Conservation (phyloP, 2,797 vertebrate genomes). For the Hypotaenidia okinawae region DNA sequence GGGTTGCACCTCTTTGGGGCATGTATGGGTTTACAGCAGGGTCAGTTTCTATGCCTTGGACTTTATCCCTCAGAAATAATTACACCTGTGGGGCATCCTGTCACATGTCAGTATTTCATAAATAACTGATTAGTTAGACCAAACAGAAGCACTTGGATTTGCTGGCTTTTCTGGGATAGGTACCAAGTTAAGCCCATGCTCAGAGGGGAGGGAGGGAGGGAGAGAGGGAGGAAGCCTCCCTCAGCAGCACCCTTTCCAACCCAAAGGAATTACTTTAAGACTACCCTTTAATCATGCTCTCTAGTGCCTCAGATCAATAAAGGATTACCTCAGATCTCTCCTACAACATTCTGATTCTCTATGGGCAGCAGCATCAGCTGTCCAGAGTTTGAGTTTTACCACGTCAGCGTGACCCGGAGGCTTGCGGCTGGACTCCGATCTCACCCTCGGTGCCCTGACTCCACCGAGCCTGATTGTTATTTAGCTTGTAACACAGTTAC, state of each 20-base stretch:
- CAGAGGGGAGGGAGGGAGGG: not conserved
- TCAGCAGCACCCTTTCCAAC: not conserved
- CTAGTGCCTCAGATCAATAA: not conserved
- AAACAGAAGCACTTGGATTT: not conserved
- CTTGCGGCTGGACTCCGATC: rapidly evolving
- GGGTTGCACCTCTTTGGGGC: not conserved
- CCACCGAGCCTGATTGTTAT: not conserved
- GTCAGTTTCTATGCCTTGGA: not conserved
- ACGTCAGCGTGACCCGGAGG: not conserved
- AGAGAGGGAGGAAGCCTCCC: not conserved
- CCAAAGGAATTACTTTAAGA: not conserved
- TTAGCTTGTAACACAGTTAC: not conserved
- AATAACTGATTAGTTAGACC: not conserved
- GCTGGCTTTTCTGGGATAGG: not conserved
- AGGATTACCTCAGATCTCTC: not conserved
- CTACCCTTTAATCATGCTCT: not conserved
- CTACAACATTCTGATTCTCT: not conserved
- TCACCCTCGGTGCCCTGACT: not conserved
- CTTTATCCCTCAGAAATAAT: not conserved
- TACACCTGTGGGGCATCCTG: not conserved
- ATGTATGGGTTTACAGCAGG: not conserved
- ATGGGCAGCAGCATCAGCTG: not conserved
- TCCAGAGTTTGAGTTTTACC: not conserved
- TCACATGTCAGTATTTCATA: not conserved
- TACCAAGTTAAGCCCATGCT: not conserved